Percentiles rank a stretch among this genome's conserved stretches.
Conservation (phyloP, 2,113 vertebrate species). For the Crotophaga sulcirostris region DNA sequence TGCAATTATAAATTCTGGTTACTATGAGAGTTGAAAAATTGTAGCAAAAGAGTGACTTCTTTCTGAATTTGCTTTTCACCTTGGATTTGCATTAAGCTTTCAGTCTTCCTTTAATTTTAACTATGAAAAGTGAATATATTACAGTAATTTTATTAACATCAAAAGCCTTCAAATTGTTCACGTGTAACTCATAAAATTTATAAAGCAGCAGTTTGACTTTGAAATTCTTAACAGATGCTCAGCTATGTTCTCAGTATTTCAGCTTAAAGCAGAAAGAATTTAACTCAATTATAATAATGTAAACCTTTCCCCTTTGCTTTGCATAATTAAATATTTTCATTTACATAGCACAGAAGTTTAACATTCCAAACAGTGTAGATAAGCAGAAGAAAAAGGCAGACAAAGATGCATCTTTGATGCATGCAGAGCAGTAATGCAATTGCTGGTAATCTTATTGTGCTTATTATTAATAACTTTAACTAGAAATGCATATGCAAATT, state of each 20-base stretch:
- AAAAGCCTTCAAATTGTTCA: slow-evolving; percentile 51
- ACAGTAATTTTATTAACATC: slow-evolving; percentile 64
- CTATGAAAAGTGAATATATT: slow-evolving; percentile 38
- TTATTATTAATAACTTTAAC: neutral
- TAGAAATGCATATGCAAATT: neutral
- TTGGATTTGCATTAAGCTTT: slow-evolving; percentile 33
- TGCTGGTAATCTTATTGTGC: neutral
- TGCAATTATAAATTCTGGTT: neutral
- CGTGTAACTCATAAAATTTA: slow-evolving; percentile 46
- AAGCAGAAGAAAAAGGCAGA: slow-evolving; percentile 26
- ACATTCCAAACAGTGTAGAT: slow-evolving; percentile 35
- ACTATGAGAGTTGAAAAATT: neutral
- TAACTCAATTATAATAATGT: slow-evolving; percentile 50
- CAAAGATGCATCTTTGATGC: slow-evolving; percentile 13
- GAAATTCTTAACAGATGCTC: slow-evolving; percentile 57
- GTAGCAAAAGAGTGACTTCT: neutral
- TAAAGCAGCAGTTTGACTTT: slow-evolving; percentile 51
- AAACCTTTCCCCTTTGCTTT: slow-evolving; percentile 58
- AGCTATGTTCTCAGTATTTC: slow-evolving; percentile 15
- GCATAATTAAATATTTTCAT: slow-evolving; percentile 63
- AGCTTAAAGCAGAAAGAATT: slow-evolving; percentile 56
- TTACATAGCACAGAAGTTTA: slow-evolving; percentile 51
- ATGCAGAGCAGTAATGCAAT: neutral
- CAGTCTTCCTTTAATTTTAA: slow-evolving; percentile 19
- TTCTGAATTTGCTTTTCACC: slow-evolving; percentile 41